Evolutionary conservation across 2,797 vertebrate species (phyloP).

Genomic region (Pipistrellus pipistrellus): DNA sequence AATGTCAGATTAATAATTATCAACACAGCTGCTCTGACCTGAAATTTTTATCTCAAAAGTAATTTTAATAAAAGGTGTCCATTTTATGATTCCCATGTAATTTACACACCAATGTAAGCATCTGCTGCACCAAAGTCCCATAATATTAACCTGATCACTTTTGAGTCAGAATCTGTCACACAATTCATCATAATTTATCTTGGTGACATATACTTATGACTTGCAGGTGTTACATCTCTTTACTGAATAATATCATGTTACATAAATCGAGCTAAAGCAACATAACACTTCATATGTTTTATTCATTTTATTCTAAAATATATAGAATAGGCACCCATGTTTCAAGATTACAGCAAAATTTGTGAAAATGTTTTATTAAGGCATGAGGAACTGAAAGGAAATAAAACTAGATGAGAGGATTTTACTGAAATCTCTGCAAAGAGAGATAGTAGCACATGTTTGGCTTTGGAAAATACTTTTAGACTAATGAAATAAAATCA

Average conservation of each 20-base stretch:
- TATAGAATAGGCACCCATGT: neutral
- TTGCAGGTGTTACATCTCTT: slow-evolving; percentile 62
- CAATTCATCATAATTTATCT: slow-evolving; percentile 78
- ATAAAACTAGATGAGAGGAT: neutral
- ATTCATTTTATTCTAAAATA: slow-evolving; percentile 7
- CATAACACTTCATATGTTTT: neutral
- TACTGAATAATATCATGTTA: slow-evolving; percentile 42
- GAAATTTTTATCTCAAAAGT: slow-evolving; percentile 27
- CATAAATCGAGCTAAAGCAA: slow-evolving; percentile 34
- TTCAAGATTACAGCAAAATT: neutral
- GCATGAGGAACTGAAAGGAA: neutral
- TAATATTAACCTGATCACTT: slow-evolving; percentile 50
- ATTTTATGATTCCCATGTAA: slow-evolving; percentile 37
- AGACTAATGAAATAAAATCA: neutral
- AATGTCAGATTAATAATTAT: slow-evolving; percentile 49
- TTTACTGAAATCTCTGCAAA: neutral
- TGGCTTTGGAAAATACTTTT: neutral
- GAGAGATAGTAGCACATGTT: neutral
- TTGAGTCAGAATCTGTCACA: slow-evolving; percentile 28
- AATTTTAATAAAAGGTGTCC: slow-evolving; percentile 50
- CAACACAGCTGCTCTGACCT: neutral
- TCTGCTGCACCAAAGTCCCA: neutral
- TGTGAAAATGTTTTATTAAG: neutral
- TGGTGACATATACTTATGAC: slow-evolving; percentile 69
- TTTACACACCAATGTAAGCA: slow-evolving; percentile 8